Base-by-base conservation (phyloP, 2,113 vertebrate species). In the Phalacrocorax brasilianus region DNA sequence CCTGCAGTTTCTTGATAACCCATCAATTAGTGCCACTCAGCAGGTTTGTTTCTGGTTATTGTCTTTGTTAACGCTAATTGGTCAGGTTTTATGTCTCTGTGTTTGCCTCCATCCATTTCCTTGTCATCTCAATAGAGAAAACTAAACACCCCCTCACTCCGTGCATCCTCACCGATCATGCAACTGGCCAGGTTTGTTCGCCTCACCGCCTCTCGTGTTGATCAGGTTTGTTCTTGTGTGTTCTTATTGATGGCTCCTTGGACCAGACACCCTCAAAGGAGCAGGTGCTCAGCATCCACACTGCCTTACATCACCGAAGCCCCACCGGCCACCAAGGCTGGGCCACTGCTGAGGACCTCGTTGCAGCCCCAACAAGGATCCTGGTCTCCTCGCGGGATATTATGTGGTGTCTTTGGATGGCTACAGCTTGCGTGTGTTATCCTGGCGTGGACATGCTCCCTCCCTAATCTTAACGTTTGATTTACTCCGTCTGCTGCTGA, bases 121-220 rank as follows among this genome's bases (percentile, higher is more conserved):
- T 68, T 67, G 16, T 38, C 50, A 53, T 28, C 44, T 62, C 42
- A 55, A 17, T 11, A 22, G 56, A 38, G 22, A 47, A 52, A 27
- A 19, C 52, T 8, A 13, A 73, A 5, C 27, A 47, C 16, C 33
- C 19, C 27, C 30, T 59, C 18, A 4, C 40, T 28, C 42, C 65
- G 6, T 5, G 4, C 35, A 19, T 44, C 44, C 70, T 16, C 42
- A 26, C 16, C 1, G 1, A 14, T 10, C 5, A 16, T 40, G 40
- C 2, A 0, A 47, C 56, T 14, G n/a, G 13, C 47, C 56, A 35
- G 79, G 40, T 30, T 42, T 40, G 71, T 14, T 55, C 40, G 19
- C 27, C 33, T 33, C 19, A 4, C 59, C 0, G 3, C 32, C 16
- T 52, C 53, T 22, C 0, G 1, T 9, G 13, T 33, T 1, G 2